A percentile compares a stretch with the other conserved stretches of the same genome.
Conservation (phyloP, 1,140 invertebrate species). For the Drosophila simulans region DNA sequence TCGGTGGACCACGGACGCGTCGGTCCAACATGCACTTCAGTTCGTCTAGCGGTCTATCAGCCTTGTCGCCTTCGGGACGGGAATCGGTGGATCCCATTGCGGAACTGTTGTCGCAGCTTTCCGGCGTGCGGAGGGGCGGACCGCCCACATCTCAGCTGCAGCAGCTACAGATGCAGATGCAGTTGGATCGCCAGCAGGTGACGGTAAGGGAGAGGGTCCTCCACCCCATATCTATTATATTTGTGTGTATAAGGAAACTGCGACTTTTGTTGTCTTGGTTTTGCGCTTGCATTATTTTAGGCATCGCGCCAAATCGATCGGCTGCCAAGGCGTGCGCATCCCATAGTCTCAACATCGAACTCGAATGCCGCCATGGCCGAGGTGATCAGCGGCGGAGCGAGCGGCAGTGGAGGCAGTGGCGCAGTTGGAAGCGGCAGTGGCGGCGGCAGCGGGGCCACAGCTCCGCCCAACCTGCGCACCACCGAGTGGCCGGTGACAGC, state of each 20-base stretch:
- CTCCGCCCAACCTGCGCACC: constrained; percentile 70
- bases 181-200: constrained; percentile 93
- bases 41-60: constrained; percentile 91
- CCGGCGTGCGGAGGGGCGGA: constrained; percentile 91
- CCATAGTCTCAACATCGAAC: constrained; percentile 84
- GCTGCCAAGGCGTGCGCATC: constrained; percentile 90
- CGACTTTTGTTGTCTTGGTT: constrained; percentile 45
- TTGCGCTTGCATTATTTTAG: constrained; percentile 85
- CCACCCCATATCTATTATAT: constrained; percentile 20
- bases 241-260: constrained; percentile 56
- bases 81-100: constrained; percentile 97
- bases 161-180: constrained; percentile 95
- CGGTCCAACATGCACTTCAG: constrained; percentile 96
- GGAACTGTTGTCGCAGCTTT: constrained; percentile 96
- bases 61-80: constrained; percentile 92
- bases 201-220: constrained; percentile 86
- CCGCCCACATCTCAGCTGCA: constrained; percentile 92
- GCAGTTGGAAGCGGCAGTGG: constrained; percentile 63
- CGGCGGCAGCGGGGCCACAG: constrained; percentile 59
- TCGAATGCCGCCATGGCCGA: constrained; percentile 84
- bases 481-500: constrained; percentile 80
- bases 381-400: constrained; percentile 68
- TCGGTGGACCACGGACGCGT: constrained; percentile 90
- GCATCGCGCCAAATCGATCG: constrained; percentile 93
- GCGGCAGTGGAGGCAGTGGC: constrained; percentile 52